Percentiles rank a stretch among this genome's conserved stretches.
These are phyloP conservation scores for Hypselothyrea guttata DNA, from an alignment of 2,888 invertebrate species.

Conservation along the genomic window DNA sequence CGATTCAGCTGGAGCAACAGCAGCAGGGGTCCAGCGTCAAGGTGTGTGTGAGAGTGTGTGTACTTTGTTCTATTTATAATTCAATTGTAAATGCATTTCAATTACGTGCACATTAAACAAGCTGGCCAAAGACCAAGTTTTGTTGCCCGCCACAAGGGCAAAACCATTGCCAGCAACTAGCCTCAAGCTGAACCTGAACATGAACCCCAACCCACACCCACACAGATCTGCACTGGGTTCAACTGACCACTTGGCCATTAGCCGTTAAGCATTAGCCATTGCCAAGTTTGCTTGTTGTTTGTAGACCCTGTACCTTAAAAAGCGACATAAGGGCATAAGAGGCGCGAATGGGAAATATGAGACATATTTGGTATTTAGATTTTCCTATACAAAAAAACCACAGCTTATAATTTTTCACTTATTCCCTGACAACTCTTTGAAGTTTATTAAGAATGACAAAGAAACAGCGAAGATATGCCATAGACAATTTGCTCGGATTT, in stretches of 20 bases:
- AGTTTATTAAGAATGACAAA: too few species aligned
- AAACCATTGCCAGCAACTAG: not conserved
- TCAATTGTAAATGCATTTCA: slow-evolving; percentile 78
- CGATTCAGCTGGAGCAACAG: slow-evolving; percentile 20
- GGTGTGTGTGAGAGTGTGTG: slow-evolving; percentile 35
- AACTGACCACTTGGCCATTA: slow-evolving; percentile 71
- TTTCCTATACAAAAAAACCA: too few species aligned
- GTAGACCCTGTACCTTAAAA: too few species aligned
- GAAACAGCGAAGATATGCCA: too few species aligned
- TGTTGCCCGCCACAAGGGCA: slow-evolving; percentile 15
- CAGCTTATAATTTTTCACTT: too few species aligned
- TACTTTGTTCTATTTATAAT: slow-evolving; percentile 76
- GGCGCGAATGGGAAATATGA: too few species aligned
- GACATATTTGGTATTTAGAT: too few species aligned
- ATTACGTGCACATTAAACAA: slow-evolving; percentile 77
- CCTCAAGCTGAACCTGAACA: not conserved
- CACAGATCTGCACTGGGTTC: slow-evolving; percentile 27
- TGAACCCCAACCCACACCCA: not conserved
- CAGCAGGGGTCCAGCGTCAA: not conserved
- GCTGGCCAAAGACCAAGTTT: slow-evolving; percentile 59
- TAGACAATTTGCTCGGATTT: too few species aligned
- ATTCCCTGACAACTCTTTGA: too few species aligned
- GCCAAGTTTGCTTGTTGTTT: slow-evolving; percentile 29
- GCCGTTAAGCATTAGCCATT: slow-evolving; percentile 52
- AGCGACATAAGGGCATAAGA: too few species aligned